Percentiles rank a stretch among this genome's conserved stretches.
Conservation (phyloP, 1,140 invertebrate species). For the Portunus trituberculatus region DNA sequence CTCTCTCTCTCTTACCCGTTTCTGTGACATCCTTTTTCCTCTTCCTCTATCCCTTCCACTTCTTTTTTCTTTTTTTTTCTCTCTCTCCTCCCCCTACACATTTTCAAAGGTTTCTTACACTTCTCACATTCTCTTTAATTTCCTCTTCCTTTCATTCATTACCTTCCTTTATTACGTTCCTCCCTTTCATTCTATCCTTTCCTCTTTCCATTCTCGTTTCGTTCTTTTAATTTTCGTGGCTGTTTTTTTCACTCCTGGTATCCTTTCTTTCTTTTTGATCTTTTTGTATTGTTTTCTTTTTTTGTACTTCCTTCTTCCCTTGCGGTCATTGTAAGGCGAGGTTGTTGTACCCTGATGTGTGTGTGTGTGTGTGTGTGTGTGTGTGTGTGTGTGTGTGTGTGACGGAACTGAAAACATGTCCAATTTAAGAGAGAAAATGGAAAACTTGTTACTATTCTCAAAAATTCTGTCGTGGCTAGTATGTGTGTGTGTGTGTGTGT, state of each 20-base stretch:
- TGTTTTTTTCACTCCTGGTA: neutral
- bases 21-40: too few relatives aligned
- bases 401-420: neutral
- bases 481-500: too few relatives aligned
- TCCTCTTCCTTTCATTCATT: neutral
- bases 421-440: too few relatives aligned
- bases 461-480: too few relatives aligned
- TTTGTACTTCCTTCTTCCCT: conserved; percentile 4
- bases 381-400: neutral
- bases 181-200: neutral
- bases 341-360: neutral
- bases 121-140: neutral
- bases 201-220: neutral
- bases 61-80: neutral
- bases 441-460: too few relatives aligned
- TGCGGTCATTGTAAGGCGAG: neutral
- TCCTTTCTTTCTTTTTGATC: neutral
- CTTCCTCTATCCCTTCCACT: too few relatives aligned
- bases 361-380: conserved; percentile 12
- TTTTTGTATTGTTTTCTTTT: neutral
- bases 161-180: neutral
- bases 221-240: neutral
- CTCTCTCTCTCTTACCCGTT: too few relatives aligned
- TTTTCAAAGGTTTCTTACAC: neutral
- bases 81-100: neutral